Percentiles rank a stretch among this genome's conserved stretches.
Evolutionary conservation across 2,888 invertebrate genomes (phyloP).

Genomic region (Andrena marginata): DNA sequence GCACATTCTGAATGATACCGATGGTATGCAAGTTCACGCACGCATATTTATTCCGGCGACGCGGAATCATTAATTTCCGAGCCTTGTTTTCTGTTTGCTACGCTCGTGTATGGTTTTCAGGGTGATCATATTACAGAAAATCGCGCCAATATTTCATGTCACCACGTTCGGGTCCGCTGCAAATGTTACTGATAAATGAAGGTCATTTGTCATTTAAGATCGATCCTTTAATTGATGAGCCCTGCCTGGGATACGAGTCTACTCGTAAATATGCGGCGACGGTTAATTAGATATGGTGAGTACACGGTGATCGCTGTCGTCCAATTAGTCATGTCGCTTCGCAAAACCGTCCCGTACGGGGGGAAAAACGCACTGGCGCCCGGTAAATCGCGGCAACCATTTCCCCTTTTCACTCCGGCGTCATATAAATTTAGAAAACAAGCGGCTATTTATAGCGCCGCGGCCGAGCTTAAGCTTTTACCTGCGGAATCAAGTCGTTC

Average conservation of each 20-base stretch:
- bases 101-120: constrained; percentile 37
- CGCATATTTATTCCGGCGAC: constrained; percentile 34
- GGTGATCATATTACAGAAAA: constrained; percentile 61
- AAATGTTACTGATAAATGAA: constrained; percentile 60
- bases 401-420: background rate
- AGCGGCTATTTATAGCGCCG: constrained; percentile 18
- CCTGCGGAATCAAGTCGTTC: constrained; percentile 29
- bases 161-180: constrained; percentile 46
- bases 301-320: constrained; percentile 28
- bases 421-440: constrained; percentile 28
- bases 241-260: constrained; percentile 21
- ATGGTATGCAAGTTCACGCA: constrained; percentile 2
- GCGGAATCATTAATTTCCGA: constrained; percentile 46
- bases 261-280: constrained; percentile 35
- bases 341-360: background rate
- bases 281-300: constrained; percentile 55
- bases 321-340: constrained; percentile 41
- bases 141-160: constrained; percentile 63
- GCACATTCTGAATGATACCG: background rate
- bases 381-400: background rate
- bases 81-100: constrained; percentile 33
- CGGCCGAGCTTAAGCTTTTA: constrained; percentile 23
- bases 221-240: constrained; percentile 62
- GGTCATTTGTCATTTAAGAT: constrained; percentile 63
- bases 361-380: background rate